A percentile compares a stretch with the other conserved stretches of the same genome.
Conservation (phyloP, 2,888 invertebrate species). For the Girardia tigrina region DNA sequence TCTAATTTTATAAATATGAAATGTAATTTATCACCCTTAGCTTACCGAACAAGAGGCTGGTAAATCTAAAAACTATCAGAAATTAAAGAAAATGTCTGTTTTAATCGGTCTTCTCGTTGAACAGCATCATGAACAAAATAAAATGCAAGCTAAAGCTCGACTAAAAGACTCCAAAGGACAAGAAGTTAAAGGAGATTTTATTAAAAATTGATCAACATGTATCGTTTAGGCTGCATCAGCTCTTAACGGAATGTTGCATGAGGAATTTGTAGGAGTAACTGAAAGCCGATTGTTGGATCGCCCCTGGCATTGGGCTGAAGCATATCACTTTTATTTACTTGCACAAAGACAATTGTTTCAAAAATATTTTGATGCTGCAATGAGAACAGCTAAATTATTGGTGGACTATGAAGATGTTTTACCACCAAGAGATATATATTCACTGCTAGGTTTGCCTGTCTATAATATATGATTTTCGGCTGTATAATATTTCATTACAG, state of each 20-base stretch:
- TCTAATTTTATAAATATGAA: too few relatives aligned
- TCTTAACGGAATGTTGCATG: constrained; percentile 48
- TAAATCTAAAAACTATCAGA: constrained; percentile 57
- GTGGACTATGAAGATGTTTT: constrained; percentile 68
- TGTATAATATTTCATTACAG: constrained; percentile 48
- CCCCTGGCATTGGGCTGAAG: constrained; percentile 72
- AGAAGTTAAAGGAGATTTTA: neutral
- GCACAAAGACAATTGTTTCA: constrained; percentile 64
- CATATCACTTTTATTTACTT: constrained; percentile 67
- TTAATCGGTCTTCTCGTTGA: constrained; percentile 74
- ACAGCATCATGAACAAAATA: constrained; percentile 53
- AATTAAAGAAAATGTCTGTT: constrained; percentile 77
- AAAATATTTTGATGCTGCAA: constrained; percentile 32
- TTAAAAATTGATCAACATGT: neutral
- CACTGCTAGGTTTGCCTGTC: constrained; percentile 52
- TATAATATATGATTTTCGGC: neutral
- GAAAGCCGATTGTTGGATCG: constrained; percentile 58
- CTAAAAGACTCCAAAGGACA: constrained; percentile 42
- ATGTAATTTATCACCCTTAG: constrained; percentile 49
- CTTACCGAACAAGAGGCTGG: constrained; percentile 66
- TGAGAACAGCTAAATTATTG: constrained; percentile 59
- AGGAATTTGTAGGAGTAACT: constrained; percentile 44
- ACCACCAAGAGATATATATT: constrained; percentile 61
- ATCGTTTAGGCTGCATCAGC: constrained; percentile 44
- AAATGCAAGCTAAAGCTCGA: constrained; percentile 47